These are phyloP conservation scores for Heliocidaris erythrogramma DNA, from an alignment of 35 echinoderm and acorn worm genomes.

Conservation along the genomic window DNA sequence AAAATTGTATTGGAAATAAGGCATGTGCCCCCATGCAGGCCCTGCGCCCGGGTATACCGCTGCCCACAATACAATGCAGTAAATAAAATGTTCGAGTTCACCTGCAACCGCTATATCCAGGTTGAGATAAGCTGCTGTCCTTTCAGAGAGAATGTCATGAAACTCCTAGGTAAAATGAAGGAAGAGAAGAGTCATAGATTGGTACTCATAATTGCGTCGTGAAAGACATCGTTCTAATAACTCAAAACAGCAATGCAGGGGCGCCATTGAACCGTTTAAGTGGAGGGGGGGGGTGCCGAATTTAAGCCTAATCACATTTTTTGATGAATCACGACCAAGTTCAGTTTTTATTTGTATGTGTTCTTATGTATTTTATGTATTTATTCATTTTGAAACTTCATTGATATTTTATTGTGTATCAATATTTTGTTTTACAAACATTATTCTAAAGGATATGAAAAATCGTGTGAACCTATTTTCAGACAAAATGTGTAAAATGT, in stretches of 20 bases:
- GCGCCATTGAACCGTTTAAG: neutral
- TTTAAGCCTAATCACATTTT: neutral
- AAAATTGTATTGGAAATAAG: too few relatives aligned
- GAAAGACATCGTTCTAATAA: neutral
- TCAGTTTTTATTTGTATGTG: too few relatives aligned
- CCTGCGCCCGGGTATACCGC: neutral
- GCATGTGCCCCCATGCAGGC: too few relatives aligned
- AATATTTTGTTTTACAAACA: neutral
- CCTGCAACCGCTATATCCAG: slow-evolving; percentile 70
- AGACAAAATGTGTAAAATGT: neutral
- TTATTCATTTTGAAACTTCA: too few relatives aligned
- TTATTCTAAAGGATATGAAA: neutral
- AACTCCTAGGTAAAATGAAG: slow-evolving; percentile 62
- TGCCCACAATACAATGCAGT: too few relatives aligned
- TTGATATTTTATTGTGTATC: neutral
- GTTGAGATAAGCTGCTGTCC: slow-evolving; percentile 58
- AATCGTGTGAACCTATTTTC: neutral
- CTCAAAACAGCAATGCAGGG: neutral
- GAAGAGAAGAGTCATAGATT: neutral
- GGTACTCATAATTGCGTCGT: neutral
- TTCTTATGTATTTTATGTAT: too few relatives aligned
- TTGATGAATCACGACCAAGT: too few relatives aligned
- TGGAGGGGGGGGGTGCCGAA: neutral
- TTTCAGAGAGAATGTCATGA: slow-evolving; percentile 46
- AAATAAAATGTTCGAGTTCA: neutral